These are phyloP conservation scores for Danio albolineatus DNA, from an alignment of 2,797 vertebrate genomes.

Conservation along the genomic window DNA sequence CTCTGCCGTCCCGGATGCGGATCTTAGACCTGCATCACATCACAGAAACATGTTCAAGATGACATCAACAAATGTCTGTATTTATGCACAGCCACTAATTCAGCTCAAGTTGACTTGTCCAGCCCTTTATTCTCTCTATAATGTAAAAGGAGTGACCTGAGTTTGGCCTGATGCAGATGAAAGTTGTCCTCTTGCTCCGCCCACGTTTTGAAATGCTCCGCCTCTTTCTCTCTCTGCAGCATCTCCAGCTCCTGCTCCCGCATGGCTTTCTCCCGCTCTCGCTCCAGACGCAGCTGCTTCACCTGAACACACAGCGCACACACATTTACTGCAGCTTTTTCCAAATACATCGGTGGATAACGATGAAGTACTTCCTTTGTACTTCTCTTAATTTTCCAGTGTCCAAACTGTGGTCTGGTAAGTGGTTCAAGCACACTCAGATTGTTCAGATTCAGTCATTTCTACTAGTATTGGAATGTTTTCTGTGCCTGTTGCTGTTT, in stretches of 20 bases:
- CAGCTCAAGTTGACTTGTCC: too few relatives aligned
- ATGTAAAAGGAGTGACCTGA: slow-evolving; percentile 75
- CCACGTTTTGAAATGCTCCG: slow-evolving; percentile 98
- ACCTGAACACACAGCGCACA: slow-evolving; percentile 78
- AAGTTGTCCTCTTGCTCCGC: slow-evolving; percentile 98
- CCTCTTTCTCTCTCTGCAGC: slow-evolving; percentile 97
- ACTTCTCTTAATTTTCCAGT: too few relatives aligned
- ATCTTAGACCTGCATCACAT: slow-evolving; percentile 89
- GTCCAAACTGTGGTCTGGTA: too few relatives aligned
- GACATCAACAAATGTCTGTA: background rate
- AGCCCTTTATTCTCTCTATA: too few relatives aligned
- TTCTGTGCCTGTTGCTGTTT: too few relatives aligned
- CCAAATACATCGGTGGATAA: too few relatives aligned
- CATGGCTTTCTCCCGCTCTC: slow-evolving; percentile 96
- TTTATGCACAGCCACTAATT: too few relatives aligned
- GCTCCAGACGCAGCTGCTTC: slow-evolving; percentile 94
- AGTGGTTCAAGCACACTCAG: too few relatives aligned
- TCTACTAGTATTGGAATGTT: too few relatives aligned
- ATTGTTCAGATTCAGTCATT: too few relatives aligned
- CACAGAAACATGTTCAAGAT: background rate
- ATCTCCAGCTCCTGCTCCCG: slow-evolving; percentile 96
- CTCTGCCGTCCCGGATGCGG: slow-evolving; percentile 92
- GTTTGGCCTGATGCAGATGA: slow-evolving; percentile 96
- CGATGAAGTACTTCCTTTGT: too few relatives aligned
- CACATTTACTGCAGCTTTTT: background rate